Base-by-base conservation (phyloP, 2,113 vertebrate species). In the Beaufortia kweichowensis region DNA sequence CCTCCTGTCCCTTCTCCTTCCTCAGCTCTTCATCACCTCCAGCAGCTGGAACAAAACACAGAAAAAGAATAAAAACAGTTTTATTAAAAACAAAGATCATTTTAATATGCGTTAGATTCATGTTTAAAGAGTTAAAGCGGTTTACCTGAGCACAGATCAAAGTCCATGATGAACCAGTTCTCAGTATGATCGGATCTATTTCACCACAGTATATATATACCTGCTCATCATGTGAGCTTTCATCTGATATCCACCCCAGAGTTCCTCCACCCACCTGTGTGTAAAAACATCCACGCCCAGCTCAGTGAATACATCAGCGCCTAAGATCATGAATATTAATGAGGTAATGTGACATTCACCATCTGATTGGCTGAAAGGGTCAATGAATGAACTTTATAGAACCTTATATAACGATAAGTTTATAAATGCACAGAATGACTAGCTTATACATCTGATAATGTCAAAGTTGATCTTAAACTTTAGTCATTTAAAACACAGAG, bases 111-210 rank as follows among this genome's bases (percentile, higher is more conserved):
- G n/a, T n/a, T n/a, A n/a, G n/a, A n/a, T n/a, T n/a, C n/a, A n/a
- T n/a, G n/a, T n/a, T n/a, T n/a, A 53, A 2, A 19, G 6, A 21
- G 21, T 53, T 2, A 21, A 8, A 53, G 2, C 0, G 4, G 63
- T 28, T 69, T 35, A 69, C 67, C 67, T 56, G 67, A 48, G 1
- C 1, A 1, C 23, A 66, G 63, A 66, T 66, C 63, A 0, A 66
- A 19, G 7, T 28, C 8, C 67, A 69, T 69, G 48, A 24, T 35
- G 28, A 3, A 66, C 0, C 11, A 8, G n/a, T 2, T 10, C 10
- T 8, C 17, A 4, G 5, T 53, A 2, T 21, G 15, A 48, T 66
- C 15, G 19, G 41, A 65, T 8, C 10, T 3, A 23, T 12, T 7
- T 69, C 24, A 21, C 19, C n/a, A 21, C 19, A 46, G 43, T 53